phyloP scores from a whole-genome alignment of 1,140 invertebrate genomes.

The Drosophila quadrilineata region DNA sequence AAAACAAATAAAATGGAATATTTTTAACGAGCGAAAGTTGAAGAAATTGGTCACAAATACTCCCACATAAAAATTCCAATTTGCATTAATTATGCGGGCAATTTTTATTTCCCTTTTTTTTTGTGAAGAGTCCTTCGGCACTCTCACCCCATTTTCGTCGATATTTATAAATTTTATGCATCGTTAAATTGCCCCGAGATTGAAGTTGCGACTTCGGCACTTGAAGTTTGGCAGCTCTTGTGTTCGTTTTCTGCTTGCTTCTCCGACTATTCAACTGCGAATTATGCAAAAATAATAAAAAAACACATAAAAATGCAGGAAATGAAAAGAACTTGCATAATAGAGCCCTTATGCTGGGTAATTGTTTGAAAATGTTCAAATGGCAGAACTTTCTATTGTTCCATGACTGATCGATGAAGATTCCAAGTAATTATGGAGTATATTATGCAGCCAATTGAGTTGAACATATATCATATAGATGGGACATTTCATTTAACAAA shows the following conservation, averaged over 20 bases:
- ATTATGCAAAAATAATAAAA: conserved; percentile 48
- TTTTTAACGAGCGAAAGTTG: conserved; percentile 7
- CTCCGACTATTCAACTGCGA: conserved; percentile 54
- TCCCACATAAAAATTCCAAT: conserved; percentile 50
- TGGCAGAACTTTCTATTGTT: background rate
- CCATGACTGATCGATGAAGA: conserved; percentile 5
- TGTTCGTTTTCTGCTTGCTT: conserved; percentile 30
- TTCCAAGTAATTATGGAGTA: no score
- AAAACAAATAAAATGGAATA: conserved; percentile 18
- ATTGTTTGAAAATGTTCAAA: conserved; percentile 41
- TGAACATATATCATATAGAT: no score
- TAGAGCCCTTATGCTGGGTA: conserved; percentile 33
- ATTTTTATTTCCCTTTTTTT: conserved; percentile 33
- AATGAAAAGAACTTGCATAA: conserved; percentile 21
- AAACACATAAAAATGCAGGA: background rate
- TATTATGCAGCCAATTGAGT: no score
- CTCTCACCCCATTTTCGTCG: background rate
- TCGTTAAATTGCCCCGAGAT: conserved; percentile 50
- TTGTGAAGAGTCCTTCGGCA: background rate
- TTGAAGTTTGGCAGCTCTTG: conserved; percentile 2
- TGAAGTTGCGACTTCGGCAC: background rate
- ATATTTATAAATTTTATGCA: conserved; percentile 67
- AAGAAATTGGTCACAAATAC: conserved; percentile 22
- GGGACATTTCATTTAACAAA: no score
- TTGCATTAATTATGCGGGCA: conserved; percentile 55